phyloP scores from a whole-genome alignment of 2,888 invertebrate genomes.

The Melangyna quadrimaculata region DNA sequence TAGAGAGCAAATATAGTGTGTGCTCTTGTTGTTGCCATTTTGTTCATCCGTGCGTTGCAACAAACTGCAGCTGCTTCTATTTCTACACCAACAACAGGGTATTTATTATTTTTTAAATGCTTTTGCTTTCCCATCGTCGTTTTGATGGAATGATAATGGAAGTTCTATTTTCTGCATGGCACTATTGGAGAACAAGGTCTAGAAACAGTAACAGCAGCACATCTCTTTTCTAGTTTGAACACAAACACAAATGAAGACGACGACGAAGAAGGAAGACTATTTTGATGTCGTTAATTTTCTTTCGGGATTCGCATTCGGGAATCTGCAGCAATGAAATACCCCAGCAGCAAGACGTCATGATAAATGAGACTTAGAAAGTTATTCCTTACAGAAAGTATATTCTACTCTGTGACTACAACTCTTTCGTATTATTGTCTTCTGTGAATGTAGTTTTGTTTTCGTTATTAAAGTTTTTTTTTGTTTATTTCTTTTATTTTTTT shows the following conservation, averaged over 20 bases:
- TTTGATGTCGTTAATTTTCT: slow-evolving; percentile 56
- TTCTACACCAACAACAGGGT: slow-evolving; percentile 17
- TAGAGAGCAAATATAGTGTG: slow-evolving; percentile 30
- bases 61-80: slow-evolving; percentile 36
- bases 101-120: slow-evolving; percentile 70
- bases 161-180: slow-evolving; percentile 25
- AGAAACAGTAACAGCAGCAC: background rate
- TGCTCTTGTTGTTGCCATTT: slow-evolving; percentile 13
- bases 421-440: background rate
- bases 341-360: slow-evolving; percentile 51
- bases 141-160: slow-evolving; percentile 65
- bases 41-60: slow-evolving; percentile 43
- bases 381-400: slow-evolving; percentile 12
- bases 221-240: background rate
- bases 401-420: background rate
- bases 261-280: slow-evolving; percentile 24
- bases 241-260: background rate
- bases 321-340: slow-evolving; percentile 46
- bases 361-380: slow-evolving; percentile 69
- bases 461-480: background rate
- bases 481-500: background rate
- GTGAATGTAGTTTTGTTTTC: slow-evolving; percentile 7
- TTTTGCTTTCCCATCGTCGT: slow-evolving; percentile 38
- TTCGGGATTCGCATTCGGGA: slow-evolving; percentile 55
- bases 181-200: background rate